These are phyloP conservation scores for Hyperoplus lanceolatus DNA, from an alignment of 2,797 vertebrate genomes.

Conservation along the genomic window DNA sequence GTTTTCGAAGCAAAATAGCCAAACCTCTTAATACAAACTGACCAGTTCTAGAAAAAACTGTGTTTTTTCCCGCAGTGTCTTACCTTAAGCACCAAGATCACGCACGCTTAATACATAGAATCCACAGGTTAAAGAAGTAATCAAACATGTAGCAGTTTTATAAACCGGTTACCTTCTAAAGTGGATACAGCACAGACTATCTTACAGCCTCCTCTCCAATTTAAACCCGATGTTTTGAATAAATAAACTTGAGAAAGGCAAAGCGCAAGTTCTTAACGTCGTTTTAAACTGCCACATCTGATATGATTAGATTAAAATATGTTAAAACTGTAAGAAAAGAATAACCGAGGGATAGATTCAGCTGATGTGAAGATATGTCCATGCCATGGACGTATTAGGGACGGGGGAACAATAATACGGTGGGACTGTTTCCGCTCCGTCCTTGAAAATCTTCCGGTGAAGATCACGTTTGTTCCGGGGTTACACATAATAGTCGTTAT, in stretches of 20 bases:
- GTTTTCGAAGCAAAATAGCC: no score
- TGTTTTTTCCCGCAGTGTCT: no score
- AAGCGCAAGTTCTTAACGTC: neutral
- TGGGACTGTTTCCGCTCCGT: conserved; percentile 74
- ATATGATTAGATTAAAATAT: accelerated
- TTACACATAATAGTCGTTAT: neutral
- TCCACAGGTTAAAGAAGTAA: neutral
- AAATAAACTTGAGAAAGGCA: neutral
- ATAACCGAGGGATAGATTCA: accelerated
- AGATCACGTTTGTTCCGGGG: neutral
- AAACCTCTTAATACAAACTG: no score
- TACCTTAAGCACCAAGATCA: no score
- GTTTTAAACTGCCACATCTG: neutral
- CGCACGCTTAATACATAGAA: neutral
- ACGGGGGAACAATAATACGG: conserved; percentile 67
- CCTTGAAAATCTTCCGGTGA: conserved; percentile 27
- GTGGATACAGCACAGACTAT: neutral
- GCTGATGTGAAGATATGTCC: neutral
- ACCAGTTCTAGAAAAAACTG: no score
- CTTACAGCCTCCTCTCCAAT: neutral
- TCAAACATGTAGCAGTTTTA: neutral
- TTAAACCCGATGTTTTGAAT: neutral
- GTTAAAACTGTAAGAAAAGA: accelerated
- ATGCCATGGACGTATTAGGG: no score
- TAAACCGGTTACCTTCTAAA: neutral